Evolutionary conservation across 2,113 vertebrate genomes (phyloP).

Genomic region (Rhinoderma darwinii): DNA sequence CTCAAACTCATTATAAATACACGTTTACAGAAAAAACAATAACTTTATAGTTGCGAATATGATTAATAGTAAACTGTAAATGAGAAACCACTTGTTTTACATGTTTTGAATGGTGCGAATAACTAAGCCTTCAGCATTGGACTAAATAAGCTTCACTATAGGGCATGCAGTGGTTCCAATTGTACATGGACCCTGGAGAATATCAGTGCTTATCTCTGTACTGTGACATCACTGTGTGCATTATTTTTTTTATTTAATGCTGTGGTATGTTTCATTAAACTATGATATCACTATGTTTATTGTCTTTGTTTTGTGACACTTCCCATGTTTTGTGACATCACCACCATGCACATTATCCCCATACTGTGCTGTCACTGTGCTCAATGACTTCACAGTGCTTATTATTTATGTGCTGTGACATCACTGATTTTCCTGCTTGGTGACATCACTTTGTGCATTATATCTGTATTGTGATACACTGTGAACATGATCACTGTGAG

Average conservation of each 20-base stretch:
- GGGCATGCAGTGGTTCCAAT: neutral
- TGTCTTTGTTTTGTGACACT: no score
- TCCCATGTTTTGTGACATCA: no score
- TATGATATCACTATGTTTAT: neutral
- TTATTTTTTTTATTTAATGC: neutral
- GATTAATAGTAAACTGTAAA: slow-evolving; percentile 12
- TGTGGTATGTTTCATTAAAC: neutral
- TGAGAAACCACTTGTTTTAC: neutral
- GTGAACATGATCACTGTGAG: no score
- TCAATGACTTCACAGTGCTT: no score
- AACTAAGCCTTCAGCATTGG: neutral
- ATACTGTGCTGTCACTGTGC: no score
- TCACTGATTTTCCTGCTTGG: no score
- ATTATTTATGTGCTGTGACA: no score
- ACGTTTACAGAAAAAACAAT: neutral
- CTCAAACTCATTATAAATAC: neutral
- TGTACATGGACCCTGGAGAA: neutral
- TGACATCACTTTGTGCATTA: no score
- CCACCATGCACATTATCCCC: no score
- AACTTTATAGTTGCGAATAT: slow-evolving; percentile 1
- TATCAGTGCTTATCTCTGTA: neutral
- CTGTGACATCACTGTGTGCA: neutral
- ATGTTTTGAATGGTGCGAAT: neutral
- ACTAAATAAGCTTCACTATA: neutral
- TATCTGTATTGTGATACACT: no score